Evolutionary conservation across 2,797 vertebrate genomes (phyloP).

Genomic region (Synanceia verrucosa): DNA sequence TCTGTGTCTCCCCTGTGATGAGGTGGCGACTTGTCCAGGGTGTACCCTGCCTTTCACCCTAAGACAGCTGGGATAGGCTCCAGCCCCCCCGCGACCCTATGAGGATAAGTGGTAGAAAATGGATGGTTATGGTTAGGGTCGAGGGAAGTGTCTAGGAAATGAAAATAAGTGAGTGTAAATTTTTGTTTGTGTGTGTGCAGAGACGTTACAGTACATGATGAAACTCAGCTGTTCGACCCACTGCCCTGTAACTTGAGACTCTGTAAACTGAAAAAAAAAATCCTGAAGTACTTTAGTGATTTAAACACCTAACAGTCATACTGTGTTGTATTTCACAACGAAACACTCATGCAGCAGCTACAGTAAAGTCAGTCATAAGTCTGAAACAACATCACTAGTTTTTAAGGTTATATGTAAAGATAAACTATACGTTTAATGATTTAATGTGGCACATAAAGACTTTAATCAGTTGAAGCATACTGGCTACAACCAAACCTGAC

Average conservation of each 20-base stretch:
- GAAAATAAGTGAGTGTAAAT: not conserved
- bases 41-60: too few relatives aligned
- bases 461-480: not conserved
- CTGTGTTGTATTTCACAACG: not conserved
- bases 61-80: too few relatives aligned
- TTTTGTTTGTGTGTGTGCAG: conserved; percentile 18
- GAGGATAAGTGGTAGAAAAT: too few relatives aligned
- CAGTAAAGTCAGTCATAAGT: not conserved
- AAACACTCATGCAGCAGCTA: conserved; percentile 11
- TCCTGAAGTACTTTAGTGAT: not conserved
- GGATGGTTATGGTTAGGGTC: too few relatives aligned
- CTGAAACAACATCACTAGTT: not conserved
- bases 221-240: not conserved
- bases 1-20: too few relatives aligned
- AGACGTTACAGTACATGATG: not conserved
- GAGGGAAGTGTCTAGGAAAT: too few relatives aligned
- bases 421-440: too few relatives aligned
- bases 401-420: not conserved
- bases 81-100: too few relatives aligned
- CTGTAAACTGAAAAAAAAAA: conserved; percentile 9
- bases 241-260: not conserved
- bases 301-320: conserved; percentile 9
- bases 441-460: not conserved
- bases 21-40: too few relatives aligned
- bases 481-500: not conserved